Percentiles rank a stretch among this genome's conserved stretches.
phyloP scores from a whole-genome alignment of 2,888 invertebrate genomes.

The Adelphocoris suturalis region DNA sequence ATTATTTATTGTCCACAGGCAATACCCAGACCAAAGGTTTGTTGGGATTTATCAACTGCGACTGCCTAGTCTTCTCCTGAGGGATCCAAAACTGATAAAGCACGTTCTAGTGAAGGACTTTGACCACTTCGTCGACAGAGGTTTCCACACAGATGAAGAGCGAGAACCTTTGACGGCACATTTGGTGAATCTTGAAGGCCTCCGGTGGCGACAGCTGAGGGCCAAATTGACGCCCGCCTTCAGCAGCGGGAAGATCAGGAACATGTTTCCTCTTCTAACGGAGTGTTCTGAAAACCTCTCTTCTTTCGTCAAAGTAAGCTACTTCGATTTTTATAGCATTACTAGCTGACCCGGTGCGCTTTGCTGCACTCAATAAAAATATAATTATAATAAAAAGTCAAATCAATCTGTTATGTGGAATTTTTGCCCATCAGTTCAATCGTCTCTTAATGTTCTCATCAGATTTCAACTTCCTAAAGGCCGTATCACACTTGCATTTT shows the following conservation, averaged over 20 bases:
- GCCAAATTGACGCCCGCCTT: constrained; percentile 81
- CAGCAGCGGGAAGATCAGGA: constrained; percentile 81
- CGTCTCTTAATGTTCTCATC: too few species aligned
- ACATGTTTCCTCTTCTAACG: constrained; percentile 80
- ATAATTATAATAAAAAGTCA: too few species aligned
- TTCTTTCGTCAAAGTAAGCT: constrained; percentile 77
- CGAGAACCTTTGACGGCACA: constrained; percentile 78
- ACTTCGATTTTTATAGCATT: too few species aligned
- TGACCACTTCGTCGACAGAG: constrained; percentile 79
- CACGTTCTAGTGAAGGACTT: constrained; percentile 80
- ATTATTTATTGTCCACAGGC: constrained; percentile 62
- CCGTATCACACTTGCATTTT: too few species aligned
- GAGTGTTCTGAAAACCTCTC: constrained; percentile 78
- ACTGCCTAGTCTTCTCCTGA: constrained; percentile 79
- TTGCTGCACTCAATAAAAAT: too few species aligned
- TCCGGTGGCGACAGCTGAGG: constrained; percentile 81
- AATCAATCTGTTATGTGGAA: too few species aligned
- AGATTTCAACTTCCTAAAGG: too few species aligned
- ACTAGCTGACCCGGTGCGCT: too few species aligned
- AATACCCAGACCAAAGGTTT: constrained; percentile 77
- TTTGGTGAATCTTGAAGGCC: constrained; percentile 79
- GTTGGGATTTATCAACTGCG: constrained; percentile 80
- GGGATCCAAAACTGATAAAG: constrained; percentile 80
- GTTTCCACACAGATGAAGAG: constrained; percentile 78
- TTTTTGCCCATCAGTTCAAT: too few species aligned